Evolutionary conservation across 1,140 invertebrate species (phyloP).

Genomic region (Pollicipes pollicipes): DNA sequence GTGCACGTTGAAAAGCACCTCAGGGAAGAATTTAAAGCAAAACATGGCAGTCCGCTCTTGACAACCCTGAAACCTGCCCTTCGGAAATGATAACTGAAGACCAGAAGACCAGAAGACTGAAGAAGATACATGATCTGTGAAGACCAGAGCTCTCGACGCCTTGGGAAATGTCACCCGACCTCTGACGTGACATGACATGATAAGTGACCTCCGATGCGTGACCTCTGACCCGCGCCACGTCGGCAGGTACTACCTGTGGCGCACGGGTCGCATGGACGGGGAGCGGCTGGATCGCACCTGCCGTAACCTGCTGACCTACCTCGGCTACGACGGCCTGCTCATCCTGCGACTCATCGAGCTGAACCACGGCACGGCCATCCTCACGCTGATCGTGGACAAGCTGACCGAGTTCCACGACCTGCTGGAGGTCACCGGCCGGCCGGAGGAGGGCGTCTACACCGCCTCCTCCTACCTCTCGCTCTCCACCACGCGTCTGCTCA

Average conservation of each 20-base stretch:
- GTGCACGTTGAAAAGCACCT: no score
- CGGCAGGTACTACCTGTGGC: constrained; percentile 23
- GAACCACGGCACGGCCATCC: constrained; percentile 27
- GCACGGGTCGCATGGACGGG: constrained; percentile 24
- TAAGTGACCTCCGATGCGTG: no score
- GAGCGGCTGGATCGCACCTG: constrained; percentile 24
- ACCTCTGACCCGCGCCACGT: no score
- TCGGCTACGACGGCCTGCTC: constrained; percentile 29
- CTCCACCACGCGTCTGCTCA: neutral
- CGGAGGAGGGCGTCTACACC: constrained; percentile 17
- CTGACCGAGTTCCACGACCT: constrained; percentile 21
- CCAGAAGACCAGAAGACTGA: no score
- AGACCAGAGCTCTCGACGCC: no score
- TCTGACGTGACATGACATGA: no score
- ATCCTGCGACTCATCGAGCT: constrained; percentile 28
- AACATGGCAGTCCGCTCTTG: no score
- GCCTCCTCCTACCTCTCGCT: neutral
- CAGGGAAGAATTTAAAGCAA: no score
- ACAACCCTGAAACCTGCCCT: no score
- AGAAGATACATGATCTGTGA: no score
- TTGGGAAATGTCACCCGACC: no score
- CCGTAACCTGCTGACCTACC: constrained; percentile 25
- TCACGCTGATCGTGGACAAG: constrained; percentile 23
- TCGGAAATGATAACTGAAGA: no score
- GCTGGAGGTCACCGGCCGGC: constrained; percentile 21